Base-by-base conservation (phyloP, 2,888 invertebrate species). In the Phymatocera aterrima region DNA sequence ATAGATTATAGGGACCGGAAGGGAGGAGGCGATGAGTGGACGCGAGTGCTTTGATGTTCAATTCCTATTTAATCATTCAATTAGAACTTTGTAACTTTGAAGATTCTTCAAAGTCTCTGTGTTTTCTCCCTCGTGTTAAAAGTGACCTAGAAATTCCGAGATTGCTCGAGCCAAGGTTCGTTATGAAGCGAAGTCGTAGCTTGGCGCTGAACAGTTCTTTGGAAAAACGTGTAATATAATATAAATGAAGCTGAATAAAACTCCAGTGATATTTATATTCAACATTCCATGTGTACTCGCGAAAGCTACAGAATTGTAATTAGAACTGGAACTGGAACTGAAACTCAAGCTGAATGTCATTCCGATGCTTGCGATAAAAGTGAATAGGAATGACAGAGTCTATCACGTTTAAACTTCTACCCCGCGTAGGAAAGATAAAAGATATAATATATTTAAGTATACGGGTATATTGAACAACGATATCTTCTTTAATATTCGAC, bases 401-500 rank as follows among this genome's bases (percentile, higher is more conserved):
- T 64, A 64, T 37, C 64, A 10, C 64, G 64, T 64, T 43, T 15
- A 68, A 51, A 72, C n/a, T 34, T n/a, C n/a, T 72, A 18, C 31
- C 10, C 48, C n/a, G 15, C n/a, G 51, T 34, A 72, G 48, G 18
- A 51, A n/a, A 48, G 70, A 51, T 48, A 72, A 70, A 72, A 72
- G n/a, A 72, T 34, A 51, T 10, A 31, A 72, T 72, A 51, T 46
- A 37, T 28, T 34, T 68, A 24, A n/a, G 80, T 61, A 78, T 80
- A 77, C 79, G 48, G 48, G 80, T 61, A 78, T 80, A 77, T 81
- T 60, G 48, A 60, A 74, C 72, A 34, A 77, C 57, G 74, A 72
- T 48, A 18, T 46, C 61, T 61, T 78, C 31, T 57, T 57, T 57
- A 60, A 57, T 57, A 75, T 60, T 43, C 79, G 65, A 60, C 34